These are phyloP conservation scores for Gambelia wislizenii DNA, from an alignment of 2,797 vertebrate species.

Conservation along the genomic window DNA sequence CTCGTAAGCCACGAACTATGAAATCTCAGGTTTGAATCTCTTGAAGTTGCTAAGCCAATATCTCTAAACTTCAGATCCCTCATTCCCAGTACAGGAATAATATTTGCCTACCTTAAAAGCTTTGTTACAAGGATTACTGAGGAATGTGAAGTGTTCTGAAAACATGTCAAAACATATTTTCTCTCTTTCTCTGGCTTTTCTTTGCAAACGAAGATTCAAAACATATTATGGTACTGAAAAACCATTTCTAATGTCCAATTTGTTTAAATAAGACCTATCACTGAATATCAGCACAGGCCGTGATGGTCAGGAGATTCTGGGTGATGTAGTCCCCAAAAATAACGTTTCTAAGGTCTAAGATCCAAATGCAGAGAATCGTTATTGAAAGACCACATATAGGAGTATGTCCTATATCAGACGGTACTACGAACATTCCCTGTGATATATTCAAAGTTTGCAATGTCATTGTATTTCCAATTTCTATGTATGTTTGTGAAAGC, in stretches of 20 bases:
- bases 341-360: no score
- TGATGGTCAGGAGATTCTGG: no score
- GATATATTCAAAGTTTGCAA: neutral
- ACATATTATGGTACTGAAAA: no score
- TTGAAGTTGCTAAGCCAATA: neutral
- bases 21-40: neutral
- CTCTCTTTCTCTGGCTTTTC: no score
- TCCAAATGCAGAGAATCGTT: no score
- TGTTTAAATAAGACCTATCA: neutral
- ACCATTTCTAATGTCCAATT: neutral
- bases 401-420: neutral
- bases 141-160: neutral
- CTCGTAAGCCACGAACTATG: neutral
- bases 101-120: neutral
- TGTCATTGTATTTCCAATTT: no score
- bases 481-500: no score
- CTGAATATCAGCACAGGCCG: neutral
- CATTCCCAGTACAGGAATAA: neutral
- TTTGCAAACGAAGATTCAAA: no score
- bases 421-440: neutral
- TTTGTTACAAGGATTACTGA: neutral
- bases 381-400: neutral
- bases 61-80: neutral
- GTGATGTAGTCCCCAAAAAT: no score
- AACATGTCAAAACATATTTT: no score